Conservation (phyloP, 2,888 invertebrate species). For the Nephrotoma flavescens region DNA sequence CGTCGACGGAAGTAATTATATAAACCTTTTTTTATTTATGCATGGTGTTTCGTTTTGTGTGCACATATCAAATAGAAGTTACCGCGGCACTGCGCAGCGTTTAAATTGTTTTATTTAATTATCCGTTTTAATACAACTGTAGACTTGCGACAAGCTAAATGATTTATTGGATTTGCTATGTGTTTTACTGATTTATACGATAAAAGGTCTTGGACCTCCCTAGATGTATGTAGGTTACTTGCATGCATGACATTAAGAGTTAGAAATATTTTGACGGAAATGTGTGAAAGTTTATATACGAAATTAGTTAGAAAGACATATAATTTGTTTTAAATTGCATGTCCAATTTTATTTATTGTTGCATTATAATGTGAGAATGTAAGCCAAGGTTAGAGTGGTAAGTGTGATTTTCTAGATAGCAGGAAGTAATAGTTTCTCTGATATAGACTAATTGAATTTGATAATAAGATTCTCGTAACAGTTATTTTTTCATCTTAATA, state of each 20-base stretch:
- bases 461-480: no score
- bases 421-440: background rate
- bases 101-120: background rate
- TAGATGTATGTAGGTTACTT: background rate
- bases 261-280: background rate
- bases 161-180: background rate
- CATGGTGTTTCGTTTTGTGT: background rate
- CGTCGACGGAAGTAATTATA: background rate
- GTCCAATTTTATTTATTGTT: background rate
- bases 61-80: background rate
- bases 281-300: background rate
- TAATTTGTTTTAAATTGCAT: background rate
- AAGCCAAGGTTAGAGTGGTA: background rate
- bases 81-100: background rate
- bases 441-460: background rate
- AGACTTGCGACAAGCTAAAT: background rate
- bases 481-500: no score
- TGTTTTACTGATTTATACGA: background rate
- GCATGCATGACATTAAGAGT: background rate
- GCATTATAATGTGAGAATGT: background rate
- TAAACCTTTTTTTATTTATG: background rate
- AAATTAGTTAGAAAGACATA: background rate
- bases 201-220: background rate
- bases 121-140: background rate
- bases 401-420: background rate